A percentile compares a stretch with the other conserved stretches of the same genome.
These are phyloP conservation scores for Teleogryllus occipitalis DNA, from an alignment of 1,140 invertebrate species.

Conservation along the genomic window DNA sequence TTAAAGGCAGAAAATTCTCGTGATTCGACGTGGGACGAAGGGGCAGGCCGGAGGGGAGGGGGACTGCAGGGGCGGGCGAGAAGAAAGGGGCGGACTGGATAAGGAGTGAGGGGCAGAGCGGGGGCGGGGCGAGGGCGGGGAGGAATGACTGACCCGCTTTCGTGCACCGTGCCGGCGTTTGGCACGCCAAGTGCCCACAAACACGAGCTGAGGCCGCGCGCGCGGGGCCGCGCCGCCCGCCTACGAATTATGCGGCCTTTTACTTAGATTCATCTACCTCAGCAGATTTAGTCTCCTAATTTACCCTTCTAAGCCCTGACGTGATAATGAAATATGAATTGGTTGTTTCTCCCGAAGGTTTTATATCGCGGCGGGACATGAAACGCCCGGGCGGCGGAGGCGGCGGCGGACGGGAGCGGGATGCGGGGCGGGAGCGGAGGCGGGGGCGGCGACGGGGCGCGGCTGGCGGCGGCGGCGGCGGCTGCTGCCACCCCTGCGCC, in stretches of 20 bases:
- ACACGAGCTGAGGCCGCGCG: neutral
- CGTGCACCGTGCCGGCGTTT: neutral
- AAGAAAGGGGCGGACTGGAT: no score
- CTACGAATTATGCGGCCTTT: neutral
- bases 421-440: neutral
- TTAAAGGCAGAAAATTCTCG: neutral
- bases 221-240: no score
- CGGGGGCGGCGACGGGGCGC: no score
- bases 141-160: neutral
- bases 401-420: no score
- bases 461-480: no score
- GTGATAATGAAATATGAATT: conserved; percentile 6
- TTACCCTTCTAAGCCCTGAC: neutral
- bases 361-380: neutral
- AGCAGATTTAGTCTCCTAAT: neutral
- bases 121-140: no score
- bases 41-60: no score
- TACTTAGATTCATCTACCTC: conserved; percentile 4
- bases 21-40: no score
- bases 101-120: no score
- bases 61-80: no score
- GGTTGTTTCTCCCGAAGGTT: neutral
- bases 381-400: neutral
- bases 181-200: conserved; percentile 2
- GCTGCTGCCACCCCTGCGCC: no score